Evolutionary conservation across 2,113 vertebrate species (phyloP), one percentile per base, ranked within the genome.

Genomic region (Nesogale talazaci): DNA sequence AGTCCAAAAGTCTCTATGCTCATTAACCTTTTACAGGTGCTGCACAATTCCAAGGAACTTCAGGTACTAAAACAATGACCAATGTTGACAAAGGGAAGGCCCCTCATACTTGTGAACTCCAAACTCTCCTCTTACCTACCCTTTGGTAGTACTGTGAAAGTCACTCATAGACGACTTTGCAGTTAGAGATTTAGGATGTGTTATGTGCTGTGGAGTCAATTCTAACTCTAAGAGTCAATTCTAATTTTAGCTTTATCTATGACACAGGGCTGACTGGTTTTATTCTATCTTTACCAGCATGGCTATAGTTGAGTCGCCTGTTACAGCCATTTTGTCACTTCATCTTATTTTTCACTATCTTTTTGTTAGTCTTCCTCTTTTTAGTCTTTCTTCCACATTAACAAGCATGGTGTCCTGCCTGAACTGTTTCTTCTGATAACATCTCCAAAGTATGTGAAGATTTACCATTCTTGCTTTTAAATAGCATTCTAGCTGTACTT

Each of bases 21-120:
- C 92, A 85, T 97, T 97, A 97, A 98, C 94, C 77, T 97, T 97
- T 96, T 96, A 85, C 98, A 98, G 98, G 97, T 96, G 78, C 96
- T 57, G 88, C 86, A 56, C 93, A 80, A 4, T 96, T 94, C 80
- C 94, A 83, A 86, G 96, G 95, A 97, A 77, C 79, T 80, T 15
- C 94, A 96, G 95, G 94, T 97, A 96, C 93, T 95, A 80, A 94
- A 83, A 89, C 85, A 96, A 90, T 89, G 88, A 72, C 79, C 88
- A 94, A 1, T 82, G 40, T 57, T 96, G 86, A 57, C 16, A 36
- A 61, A 86, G 61, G 36, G 19, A 40, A 74, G 76, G 69, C 81
- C 65, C 9, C 42, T 52, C 29, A 52, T 10, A 40, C 23, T 36
- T 72, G 6, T 76, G 52, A 77, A 56, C 17, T 65, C 31, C 46